Percentiles rank a stretch among this genome's conserved stretches.
Conservation (phyloP, 2,113 vertebrate species). For the Cepphus grylle region DNA sequence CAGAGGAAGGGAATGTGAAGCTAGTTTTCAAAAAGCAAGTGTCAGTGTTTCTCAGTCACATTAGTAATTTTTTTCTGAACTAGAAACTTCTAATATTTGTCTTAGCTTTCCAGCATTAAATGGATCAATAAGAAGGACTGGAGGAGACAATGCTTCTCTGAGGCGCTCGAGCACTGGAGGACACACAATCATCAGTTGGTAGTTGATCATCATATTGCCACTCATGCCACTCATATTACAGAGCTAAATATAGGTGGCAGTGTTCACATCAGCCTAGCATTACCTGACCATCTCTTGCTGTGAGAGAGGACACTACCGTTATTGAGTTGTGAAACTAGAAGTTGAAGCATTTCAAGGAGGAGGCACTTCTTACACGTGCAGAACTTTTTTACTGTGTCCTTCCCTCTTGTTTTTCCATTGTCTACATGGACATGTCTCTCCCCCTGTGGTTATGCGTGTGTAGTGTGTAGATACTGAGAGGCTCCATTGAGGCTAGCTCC, state of each 20-base stretch:
- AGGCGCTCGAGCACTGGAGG: rapidly evolving
- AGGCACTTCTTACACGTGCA: not conserved
- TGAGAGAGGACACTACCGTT: not conserved
- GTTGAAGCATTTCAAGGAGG: not conserved
- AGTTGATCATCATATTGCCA: not conserved
- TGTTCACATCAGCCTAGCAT: not conserved
- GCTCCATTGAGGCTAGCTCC: not conserved
- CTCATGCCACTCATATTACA: not conserved
- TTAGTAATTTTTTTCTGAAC: not conserved
- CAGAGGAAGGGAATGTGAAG: not conserved
- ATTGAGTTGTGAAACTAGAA: not conserved
- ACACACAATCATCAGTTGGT: not conserved
- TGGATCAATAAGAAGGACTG: not conserved
- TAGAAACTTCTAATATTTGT: not conserved
- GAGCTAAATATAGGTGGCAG: not conserved
- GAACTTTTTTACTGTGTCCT: not conserved
- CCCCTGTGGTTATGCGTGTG: not conserved
- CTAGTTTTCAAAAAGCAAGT: not conserved
- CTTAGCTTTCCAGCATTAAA: not conserved
- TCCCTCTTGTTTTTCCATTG: not conserved
- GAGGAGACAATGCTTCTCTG: not conserved
- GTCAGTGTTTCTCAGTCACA: not conserved
- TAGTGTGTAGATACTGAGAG: not conserved
- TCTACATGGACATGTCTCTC: not conserved
- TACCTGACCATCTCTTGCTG: not conserved